These are phyloP conservation scores for Nansenia antarctica DNA, from an alignment of 2,113 vertebrate genomes.

Conservation along the genomic window DNA sequence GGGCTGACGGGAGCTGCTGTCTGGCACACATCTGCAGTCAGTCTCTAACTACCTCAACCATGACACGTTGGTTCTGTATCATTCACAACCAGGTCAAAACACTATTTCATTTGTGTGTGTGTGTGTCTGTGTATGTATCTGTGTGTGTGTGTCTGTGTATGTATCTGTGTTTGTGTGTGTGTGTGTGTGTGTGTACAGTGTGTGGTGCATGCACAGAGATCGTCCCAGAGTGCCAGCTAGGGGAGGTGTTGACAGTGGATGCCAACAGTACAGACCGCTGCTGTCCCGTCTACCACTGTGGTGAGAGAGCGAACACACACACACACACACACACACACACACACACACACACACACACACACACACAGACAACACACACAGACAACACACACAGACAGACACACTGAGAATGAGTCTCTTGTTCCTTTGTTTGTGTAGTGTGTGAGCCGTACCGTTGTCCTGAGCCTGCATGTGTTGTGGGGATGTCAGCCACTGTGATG, in stretches of 20 bases:
- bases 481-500: constrained; percentile 81
- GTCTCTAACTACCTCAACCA: constrained; percentile 19
- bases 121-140: not conserved
- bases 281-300: constrained; percentile 89
- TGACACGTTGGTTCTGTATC: no score
- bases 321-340: not conserved
- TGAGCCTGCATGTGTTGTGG: constrained; percentile 79
- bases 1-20: constrained; percentile 87
- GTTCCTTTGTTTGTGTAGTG: constrained; percentile 64
- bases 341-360: not conserved
- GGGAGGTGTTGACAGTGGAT: constrained; percentile 85
- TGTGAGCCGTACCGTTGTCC: constrained; percentile 89
- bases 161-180: constrained; percentile 3
- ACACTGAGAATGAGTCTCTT: constrained; percentile 3
- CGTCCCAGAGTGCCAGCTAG: constrained; percentile 83
- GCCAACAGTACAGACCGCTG: constrained; percentile 86
- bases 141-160: not conserved
- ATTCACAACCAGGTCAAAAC: not conserved
- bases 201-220: constrained; percentile 79
- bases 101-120: not conserved
- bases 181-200: constrained; percentile 69
- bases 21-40: constrained; percentile 88
- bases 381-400: not conserved
- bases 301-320: constrained; percentile 71
- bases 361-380: not conserved